These are phyloP conservation scores for Apostichopus leukothele DNA, from an alignment of 53 echinoderm and acorn worm species.

Conservation along the genomic window DNA sequence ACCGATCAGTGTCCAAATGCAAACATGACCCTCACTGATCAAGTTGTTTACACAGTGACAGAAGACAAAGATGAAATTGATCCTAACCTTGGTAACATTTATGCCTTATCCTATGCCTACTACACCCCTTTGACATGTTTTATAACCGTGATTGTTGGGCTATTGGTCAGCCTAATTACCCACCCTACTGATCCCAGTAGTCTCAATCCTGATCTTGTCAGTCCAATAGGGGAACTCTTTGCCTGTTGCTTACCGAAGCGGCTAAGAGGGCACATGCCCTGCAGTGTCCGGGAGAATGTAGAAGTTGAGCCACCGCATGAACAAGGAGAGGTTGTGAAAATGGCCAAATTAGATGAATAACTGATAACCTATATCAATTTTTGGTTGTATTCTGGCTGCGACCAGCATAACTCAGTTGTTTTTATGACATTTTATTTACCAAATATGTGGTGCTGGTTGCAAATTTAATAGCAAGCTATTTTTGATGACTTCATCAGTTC, in stretches of 20 bases:
- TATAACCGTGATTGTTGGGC: constrained; percentile 32
- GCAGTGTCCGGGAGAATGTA: background rate
- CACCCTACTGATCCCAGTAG: constrained; percentile 18
- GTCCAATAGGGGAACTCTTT: background rate
- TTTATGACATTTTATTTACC: no score
- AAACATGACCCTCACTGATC: background rate
- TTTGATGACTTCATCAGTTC: no score
- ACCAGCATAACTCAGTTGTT: no score
- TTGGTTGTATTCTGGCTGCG: no score
- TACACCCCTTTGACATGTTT: constrained; percentile 23
- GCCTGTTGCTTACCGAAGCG: constrained; percentile 15
- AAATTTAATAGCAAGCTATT: no score
- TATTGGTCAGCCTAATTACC: constrained; percentile 11
- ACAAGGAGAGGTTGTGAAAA: background rate
- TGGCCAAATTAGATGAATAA: background rate
- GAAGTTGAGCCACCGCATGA: background rate
- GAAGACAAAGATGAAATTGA: background rate
- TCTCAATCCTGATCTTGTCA: constrained; percentile 27
- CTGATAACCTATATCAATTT: no score
- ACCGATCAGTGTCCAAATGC: constrained; percentile 18
- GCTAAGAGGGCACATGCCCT: background rate
- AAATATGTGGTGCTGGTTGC: no score
- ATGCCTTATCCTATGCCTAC: constrained; percentile 41
- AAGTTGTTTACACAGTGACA: background rate
- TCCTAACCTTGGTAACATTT: background rate